Percentiles rank a stretch among this genome's conserved stretches.
Evolutionary conservation across 2,888 invertebrate species (phyloP).

Genomic region (Endomychus coccineus): DNA sequence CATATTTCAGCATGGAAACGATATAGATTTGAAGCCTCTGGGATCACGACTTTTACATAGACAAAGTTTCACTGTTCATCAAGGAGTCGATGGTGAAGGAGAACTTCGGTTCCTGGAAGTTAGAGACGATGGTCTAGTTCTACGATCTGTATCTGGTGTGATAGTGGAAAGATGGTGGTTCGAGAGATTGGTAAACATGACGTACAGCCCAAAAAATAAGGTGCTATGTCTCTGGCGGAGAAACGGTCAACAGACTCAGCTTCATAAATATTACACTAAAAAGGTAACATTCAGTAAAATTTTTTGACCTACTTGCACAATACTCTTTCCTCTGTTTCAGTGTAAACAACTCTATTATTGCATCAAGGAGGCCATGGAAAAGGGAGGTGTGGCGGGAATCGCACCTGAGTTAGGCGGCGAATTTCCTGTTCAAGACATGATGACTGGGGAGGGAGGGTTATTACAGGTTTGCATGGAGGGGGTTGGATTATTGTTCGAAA

Average conservation of each 20-base stretch:
- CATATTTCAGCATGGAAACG: slow-evolving; percentile 91
- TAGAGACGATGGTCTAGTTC: slow-evolving; percentile 88
- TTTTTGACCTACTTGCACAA: background rate
- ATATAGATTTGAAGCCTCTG: slow-evolving; percentile 92
- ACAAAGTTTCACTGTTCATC: slow-evolving; percentile 97
- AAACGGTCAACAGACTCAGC: slow-evolving; percentile 87
- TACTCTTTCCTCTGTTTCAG: slow-evolving; percentile 48
- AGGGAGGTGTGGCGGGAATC: slow-evolving; percentile 65
- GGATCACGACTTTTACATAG: slow-evolving; percentile 92
- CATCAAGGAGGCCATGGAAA: slow-evolving; percentile 98
- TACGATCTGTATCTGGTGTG: slow-evolving; percentile 75
- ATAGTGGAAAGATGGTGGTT: slow-evolving; percentile 98
- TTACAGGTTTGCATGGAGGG: slow-evolving; percentile 99
- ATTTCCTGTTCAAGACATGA: slow-evolving; percentile 97
- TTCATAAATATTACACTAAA: slow-evolving; percentile 98
- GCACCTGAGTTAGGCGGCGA: slow-evolving; percentile 80
- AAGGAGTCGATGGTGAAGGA: slow-evolving; percentile 87
- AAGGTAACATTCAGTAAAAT: slow-evolving; percentile 60
- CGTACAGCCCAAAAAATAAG: slow-evolving; percentile 97
- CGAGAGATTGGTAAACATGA: slow-evolving; percentile 98
- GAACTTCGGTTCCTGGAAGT: slow-evolving; percentile 87
- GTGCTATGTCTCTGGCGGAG: slow-evolving; percentile 96
- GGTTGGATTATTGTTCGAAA: slow-evolving; percentile 96
- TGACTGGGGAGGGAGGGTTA: slow-evolving; percentile 93
- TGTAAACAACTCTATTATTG: slow-evolving; percentile 97